Evolutionary conservation across 2,113 vertebrate genomes (phyloP), one percentile per base, ranked within the genome.

Genomic region (Clarias gariepinus): DNA sequence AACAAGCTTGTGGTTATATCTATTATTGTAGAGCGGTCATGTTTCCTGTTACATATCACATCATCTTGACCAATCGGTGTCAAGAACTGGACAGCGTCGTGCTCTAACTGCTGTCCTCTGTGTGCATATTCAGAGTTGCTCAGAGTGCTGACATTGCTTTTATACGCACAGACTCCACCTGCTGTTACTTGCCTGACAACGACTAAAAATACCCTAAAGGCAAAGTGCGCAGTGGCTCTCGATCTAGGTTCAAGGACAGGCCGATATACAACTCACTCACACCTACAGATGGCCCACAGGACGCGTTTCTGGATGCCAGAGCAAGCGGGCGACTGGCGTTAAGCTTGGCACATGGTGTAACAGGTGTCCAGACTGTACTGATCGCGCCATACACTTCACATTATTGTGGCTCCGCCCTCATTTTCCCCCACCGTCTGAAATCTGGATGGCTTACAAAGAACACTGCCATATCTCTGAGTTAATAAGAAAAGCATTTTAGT

Each of bases 121-220:
- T 58, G 82, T 19, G 36, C 36, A 55, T 68, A 66, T 81, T n/a
- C 82, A 64, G 47, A 71, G 66, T 86, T 80, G 33, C 53, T 85
- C 77, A 7, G 6, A 55, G 58, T 28, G 28, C 85, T 94, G 94
- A 94, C 94, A 94, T 95, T 94, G 92, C 86, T 89, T 90, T 83
- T 76, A 87, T 91, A 90, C 90, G 91, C 91, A 92, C 91, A 93
- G 90, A 88, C 88, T 93, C 93, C 93, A 95, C 94, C 93, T 95
- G 94, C 93, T 94, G 89, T 90, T 84, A 90, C 88, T 86, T 89
- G 89, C 91, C 89, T 89, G 91, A 90, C 91, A 87, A 90, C 88
- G 90, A 92, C 93, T 94, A 94, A 93, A 95, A 95, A 95, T 94
- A 94, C 91, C 91, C 91, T 88, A 79, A 89, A 92, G 92, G 90